Evolutionary conservation across 2,113 vertebrate species (phyloP).

Genomic region (Phasianus colchicus): DNA sequence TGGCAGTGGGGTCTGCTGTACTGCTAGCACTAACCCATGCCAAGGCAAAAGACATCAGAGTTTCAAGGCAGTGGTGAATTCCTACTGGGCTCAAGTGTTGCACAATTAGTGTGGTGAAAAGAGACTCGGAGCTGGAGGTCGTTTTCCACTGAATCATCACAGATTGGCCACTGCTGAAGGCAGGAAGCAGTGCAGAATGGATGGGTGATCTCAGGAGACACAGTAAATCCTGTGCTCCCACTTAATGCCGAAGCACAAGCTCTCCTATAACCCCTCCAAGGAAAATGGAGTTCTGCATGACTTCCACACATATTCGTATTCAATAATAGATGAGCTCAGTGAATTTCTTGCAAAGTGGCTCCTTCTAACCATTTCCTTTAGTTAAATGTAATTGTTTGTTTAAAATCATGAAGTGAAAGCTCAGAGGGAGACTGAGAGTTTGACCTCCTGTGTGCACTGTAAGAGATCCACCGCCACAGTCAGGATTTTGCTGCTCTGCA

Average conservation of each 20-base stretch:
- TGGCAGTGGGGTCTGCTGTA: neutral
- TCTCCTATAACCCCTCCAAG: neutral
- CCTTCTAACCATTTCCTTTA: constrained; percentile 45
- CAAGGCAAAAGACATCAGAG: neutral
- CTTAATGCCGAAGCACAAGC: neutral
- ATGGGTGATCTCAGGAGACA: neutral
- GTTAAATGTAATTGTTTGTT: constrained; percentile 41
- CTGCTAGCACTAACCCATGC: neutral
- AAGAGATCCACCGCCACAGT: neutral
- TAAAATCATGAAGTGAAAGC: constrained; percentile 14
- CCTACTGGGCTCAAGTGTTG: neutral
- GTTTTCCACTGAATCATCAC: constrained; percentile 4
- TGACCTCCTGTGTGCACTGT: neutral
- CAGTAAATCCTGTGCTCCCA: neutral
- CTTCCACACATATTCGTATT: neutral
- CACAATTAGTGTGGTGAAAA: constrained; percentile 40
- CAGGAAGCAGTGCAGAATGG: neutral
- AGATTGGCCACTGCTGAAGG: neutral
- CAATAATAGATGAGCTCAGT: constrained; percentile 38
- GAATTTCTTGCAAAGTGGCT: neutral
- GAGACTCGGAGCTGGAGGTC: neutral
- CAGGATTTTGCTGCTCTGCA: neutral
- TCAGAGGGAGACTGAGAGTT: constrained; percentile 7
- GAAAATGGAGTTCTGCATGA: neutral
- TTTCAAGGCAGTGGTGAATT: neutral